Evolutionary conservation across 2,113 vertebrate species (phyloP).

Genomic region (Toxotes jaculatrix): DNA sequence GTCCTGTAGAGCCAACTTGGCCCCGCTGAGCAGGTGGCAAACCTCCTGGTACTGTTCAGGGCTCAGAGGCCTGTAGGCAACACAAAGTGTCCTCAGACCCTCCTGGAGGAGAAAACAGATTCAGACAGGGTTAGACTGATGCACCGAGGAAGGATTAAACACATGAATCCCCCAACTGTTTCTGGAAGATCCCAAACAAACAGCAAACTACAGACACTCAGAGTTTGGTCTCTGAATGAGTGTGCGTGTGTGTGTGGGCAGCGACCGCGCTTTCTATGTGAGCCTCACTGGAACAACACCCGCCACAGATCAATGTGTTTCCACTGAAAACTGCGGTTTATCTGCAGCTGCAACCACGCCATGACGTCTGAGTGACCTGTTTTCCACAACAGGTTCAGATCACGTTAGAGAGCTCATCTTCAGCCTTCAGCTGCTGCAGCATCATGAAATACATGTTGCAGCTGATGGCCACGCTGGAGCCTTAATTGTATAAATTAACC

Average conservation of each 20-base stretch:
- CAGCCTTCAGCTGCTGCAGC: neutral
- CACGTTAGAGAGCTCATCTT: neutral
- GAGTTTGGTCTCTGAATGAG: neutral
- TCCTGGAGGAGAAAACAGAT: slow-evolving; percentile 83
- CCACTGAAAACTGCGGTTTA: neutral
- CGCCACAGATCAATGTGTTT: neutral
- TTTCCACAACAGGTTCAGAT: slow-evolving; percentile 2
- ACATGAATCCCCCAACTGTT: neutral
- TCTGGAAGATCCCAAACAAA: neutral
- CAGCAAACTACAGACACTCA: neutral
- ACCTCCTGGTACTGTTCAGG: slow-evolving; percentile 85
- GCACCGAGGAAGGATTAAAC: neutral
- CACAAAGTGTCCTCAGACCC: slow-evolving; percentile 93
- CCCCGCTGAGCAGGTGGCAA: slow-evolving; percentile 84
- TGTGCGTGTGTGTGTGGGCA: neutral
- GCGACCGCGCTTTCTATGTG: neutral
- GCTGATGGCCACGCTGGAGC: neutral
- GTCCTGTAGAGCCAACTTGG: slow-evolving; percentile 93
- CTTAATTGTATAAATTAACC: too few species aligned
- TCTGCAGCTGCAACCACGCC: slow-evolving; percentile 17
- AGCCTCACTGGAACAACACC: neutral
- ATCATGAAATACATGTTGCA: neutral
- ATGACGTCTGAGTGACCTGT: neutral
- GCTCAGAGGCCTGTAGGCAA: slow-evolving; percentile 91
- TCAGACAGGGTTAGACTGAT: slow-evolving; percentile 2